Percentiles rank a stretch among this genome's conserved stretches.
phyloP scores from a whole-genome alignment of 2,113 vertebrate genomes.

The Gallinago jamesoni region DNA sequence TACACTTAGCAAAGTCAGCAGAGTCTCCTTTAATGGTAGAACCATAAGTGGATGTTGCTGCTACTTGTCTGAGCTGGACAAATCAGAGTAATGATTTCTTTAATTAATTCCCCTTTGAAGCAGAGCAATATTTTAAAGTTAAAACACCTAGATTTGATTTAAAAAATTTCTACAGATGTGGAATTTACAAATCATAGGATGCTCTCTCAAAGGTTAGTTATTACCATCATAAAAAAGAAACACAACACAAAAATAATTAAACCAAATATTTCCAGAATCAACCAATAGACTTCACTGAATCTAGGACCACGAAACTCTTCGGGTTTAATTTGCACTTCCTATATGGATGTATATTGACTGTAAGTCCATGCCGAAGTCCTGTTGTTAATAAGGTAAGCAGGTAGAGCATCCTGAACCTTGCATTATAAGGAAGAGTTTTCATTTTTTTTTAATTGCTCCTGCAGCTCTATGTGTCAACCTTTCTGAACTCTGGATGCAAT shows the following conservation, averaged over 20 bases:
- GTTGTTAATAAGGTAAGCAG: not conserved
- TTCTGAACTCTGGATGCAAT: not conserved
- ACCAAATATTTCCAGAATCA: not conserved
- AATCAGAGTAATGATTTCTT: not conserved
- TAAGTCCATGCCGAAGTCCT: not conserved
- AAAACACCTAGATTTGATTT: not conserved
- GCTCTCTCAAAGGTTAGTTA: not conserved
- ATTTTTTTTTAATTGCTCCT: not conserved
- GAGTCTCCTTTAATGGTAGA: not conserved
- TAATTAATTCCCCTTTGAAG: not conserved
- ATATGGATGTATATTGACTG: not conserved
- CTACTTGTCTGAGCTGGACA: not conserved
- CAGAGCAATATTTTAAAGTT: not conserved
- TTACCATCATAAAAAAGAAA: not conserved
- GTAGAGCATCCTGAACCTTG: not conserved
- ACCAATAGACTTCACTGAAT: not conserved
- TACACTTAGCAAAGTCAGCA: not conserved
- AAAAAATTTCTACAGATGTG: not conserved
- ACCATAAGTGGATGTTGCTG: not conserved
- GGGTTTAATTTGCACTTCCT: not conserved
- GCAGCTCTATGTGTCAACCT: not conserved
- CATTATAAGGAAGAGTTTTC: not conserved
- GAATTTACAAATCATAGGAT: not conserved
- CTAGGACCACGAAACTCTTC: not conserved
- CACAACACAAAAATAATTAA: not conserved